phyloP scores from a whole-genome alignment of 2,888 invertebrate genomes.

The Cephalotes varians region DNA sequence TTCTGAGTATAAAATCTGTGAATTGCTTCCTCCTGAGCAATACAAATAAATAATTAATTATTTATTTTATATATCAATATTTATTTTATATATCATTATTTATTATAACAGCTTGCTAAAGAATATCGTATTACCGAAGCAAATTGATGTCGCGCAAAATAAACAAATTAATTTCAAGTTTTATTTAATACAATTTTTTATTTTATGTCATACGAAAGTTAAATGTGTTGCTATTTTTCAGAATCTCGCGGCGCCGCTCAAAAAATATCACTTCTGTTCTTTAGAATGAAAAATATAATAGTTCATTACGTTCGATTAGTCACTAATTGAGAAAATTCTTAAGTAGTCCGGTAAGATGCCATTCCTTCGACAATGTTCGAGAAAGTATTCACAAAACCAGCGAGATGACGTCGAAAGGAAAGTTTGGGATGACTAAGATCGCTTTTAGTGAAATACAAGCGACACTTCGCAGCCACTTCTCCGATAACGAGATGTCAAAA shows the following conservation, averaged over 20 bases:
- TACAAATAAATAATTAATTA: background rate
- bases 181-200: background rate
- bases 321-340: constrained; percentile 10
- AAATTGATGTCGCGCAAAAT: background rate
- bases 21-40: background rate
- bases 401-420: constrained; percentile 19
- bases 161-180: background rate
- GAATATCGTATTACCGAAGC: no score
- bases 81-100: background rate
- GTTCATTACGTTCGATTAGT: background rate
- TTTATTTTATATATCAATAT: background rate
- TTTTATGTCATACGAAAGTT: background rate
- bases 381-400: constrained; percentile 5
- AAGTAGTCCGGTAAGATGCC: background rate
- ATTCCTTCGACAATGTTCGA: background rate
- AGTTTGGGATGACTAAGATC: constrained; percentile 29
- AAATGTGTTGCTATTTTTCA: background rate
- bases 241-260: background rate
- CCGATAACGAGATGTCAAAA: constrained; percentile 59
- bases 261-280: background rate
- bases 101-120: background rate
- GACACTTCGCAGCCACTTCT: constrained; percentile 3
- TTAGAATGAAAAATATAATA: background rate
- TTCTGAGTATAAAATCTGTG: background rate
- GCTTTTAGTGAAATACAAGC: constrained; percentile 31